Evolutionary conservation across 2,888 invertebrate species (phyloP).

Genomic region (Ophioninae sp.): DNA sequence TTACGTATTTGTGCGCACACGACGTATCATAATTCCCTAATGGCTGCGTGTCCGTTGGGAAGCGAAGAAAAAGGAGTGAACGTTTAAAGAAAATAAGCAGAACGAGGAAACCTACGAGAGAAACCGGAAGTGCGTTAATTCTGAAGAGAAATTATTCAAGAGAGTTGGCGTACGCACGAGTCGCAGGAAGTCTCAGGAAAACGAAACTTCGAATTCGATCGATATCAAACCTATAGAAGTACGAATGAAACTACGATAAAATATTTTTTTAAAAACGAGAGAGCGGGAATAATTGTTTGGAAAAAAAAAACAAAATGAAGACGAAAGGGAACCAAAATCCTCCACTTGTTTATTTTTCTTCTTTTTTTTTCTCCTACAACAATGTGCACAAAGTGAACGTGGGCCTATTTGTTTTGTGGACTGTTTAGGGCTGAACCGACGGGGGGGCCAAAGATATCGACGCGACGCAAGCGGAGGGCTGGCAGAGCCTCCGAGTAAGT

Average conservation of each 20-base stretch:
- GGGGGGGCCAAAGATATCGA: slow-evolving; percentile 84
- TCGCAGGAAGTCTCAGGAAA: slow-evolving; percentile 18
- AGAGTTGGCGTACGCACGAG: not conserved
- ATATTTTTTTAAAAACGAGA: not conserved
- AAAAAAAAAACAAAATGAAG: slow-evolving; percentile 20
- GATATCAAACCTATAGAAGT: slow-evolving; percentile 33
- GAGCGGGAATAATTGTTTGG: not conserved
- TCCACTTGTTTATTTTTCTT: slow-evolving; percentile 1
- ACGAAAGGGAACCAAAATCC: slow-evolving; percentile 48
- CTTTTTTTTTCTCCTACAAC: slow-evolving; percentile 39
- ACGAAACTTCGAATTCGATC: slow-evolving; percentile 48
- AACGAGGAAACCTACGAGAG: not conserved
- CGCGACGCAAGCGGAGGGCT: slow-evolving; percentile 82
- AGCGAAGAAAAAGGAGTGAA: not conserved
- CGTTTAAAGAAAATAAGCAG: not conserved
- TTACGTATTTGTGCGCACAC: slow-evolving; percentile 47
- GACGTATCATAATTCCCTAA: slow-evolving; percentile 10
- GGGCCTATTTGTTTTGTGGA: slow-evolving; percentile 80
- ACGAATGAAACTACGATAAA: slow-evolving; percentile 34
- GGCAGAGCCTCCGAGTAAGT: slow-evolving; percentile 81
- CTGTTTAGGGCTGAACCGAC: slow-evolving; percentile 85
- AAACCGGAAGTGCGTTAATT: not conserved
- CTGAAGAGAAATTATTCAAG: not conserved
- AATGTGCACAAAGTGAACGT: slow-evolving; percentile 75
- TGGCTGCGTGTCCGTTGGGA: not conserved